Percentiles rank a stretch among this genome's conserved stretches.
phyloP scores from a whole-genome alignment of 2,797 vertebrate genomes.

The Gobio occitaniae region DNA sequence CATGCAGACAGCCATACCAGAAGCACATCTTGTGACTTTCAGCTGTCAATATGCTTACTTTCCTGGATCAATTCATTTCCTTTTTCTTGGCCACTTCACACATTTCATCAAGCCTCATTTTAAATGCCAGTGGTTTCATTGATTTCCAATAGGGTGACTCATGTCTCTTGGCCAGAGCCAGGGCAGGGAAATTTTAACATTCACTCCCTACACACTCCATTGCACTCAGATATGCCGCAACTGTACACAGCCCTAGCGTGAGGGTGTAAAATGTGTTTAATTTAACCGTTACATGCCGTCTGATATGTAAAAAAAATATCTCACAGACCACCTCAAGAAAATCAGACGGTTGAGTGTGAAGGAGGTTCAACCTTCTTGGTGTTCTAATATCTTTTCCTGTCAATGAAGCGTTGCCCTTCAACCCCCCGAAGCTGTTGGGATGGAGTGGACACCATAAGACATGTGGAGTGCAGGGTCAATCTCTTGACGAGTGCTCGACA shows the following conservation, averaged over 20 bases:
- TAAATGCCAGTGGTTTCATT: constrained; percentile 75
- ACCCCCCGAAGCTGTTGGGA: constrained; percentile 27
- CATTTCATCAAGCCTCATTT: constrained; percentile 75
- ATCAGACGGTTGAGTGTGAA: constrained; percentile 35
- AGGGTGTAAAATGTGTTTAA: constrained; percentile 45
- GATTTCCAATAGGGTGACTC: constrained; percentile 75
- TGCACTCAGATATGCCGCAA: constrained; percentile 56
- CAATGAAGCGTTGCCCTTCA: constrained; percentile 35
- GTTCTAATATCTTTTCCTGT: constrained; percentile 45
- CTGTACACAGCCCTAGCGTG: constrained; percentile 14
- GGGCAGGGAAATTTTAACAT: constrained; percentile 64
- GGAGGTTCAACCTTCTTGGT: constrained; percentile 48
- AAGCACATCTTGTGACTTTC: constrained; percentile 41
- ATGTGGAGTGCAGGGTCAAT: constrained; percentile 36
- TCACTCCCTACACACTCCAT: constrained; percentile 61
- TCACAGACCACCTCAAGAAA: constrained; percentile 31
- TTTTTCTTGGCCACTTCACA: constrained; percentile 70
- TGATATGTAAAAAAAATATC: constrained; percentile 24
- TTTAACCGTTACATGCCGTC: constrained; percentile 28
- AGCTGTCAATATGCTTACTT: constrained; percentile 59
- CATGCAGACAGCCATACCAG: background rate
- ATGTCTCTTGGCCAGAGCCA: constrained; percentile 59
- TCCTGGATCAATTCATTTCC: constrained; percentile 66
- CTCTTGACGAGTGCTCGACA: constrained; percentile 36
- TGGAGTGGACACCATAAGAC: constrained; percentile 29